phyloP scores from a whole-genome alignment of 2,888 invertebrate species.

The Drosophila recens region DNA sequence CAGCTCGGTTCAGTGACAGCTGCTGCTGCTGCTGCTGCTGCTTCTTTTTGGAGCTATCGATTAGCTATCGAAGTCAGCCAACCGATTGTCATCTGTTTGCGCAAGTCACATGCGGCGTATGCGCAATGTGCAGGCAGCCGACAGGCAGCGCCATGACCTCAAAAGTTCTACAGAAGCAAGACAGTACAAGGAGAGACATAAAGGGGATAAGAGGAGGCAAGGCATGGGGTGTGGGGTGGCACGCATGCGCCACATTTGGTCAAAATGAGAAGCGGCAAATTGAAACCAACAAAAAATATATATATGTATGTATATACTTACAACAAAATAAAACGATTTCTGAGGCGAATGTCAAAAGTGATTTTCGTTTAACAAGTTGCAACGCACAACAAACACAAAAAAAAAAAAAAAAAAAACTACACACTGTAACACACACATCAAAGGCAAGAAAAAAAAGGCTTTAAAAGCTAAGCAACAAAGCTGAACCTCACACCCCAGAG shows the following conservation, averaged over 20 bases:
- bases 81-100: slow-evolving; percentile 54
- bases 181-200: background rate
- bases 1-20: background rate
- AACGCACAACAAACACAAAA: slow-evolving; percentile 10
- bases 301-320: background rate
- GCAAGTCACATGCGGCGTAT: slow-evolving; percentile 67
- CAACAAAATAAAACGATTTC: slow-evolving; percentile 23
- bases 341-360: slow-evolving; percentile 73
- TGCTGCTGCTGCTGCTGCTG: slow-evolving; percentile 3
- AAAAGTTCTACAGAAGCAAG: slow-evolving; percentile 23
- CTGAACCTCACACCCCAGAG: slow-evolving; percentile 40
- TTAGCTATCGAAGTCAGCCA: slow-evolving; percentile 33
- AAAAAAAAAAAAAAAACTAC: background rate
- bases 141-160: slow-evolving; percentile 53
- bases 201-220: background rate
- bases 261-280: slow-evolving; percentile 51
- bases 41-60: slow-evolving; percentile 28
- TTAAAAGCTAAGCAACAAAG: slow-evolving; percentile 58
- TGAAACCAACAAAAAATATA: slow-evolving; percentile 27
- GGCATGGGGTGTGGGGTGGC: slow-evolving; percentile 1
- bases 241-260: slow-evolving; percentile 73
- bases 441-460: slow-evolving; percentile 46
- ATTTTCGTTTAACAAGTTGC: slow-evolving; percentile 69
- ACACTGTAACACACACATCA: slow-evolving; percentile 4
- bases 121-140: slow-evolving; percentile 57